Evolutionary conservation across 1,140 invertebrate genomes (phyloP).

Genomic region (Drosophila navojoa): DNA sequence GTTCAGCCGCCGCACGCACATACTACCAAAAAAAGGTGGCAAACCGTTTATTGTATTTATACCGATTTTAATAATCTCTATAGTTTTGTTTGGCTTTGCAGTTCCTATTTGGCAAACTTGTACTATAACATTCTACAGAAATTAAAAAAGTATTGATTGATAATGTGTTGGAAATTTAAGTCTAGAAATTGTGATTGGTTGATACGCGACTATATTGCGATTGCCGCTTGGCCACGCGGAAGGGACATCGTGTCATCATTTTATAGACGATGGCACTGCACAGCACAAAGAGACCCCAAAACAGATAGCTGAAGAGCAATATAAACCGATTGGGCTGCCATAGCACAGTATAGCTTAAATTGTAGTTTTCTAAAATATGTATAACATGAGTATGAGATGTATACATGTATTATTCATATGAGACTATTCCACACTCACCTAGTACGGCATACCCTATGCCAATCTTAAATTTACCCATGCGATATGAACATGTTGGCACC

Average conservation of each 20-base stretch:
- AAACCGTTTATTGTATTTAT: too few relatives aligned
- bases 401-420: background rate
- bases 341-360: constrained; percentile 74
- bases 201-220: constrained; percentile 63
- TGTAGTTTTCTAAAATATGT: constrained; percentile 67
- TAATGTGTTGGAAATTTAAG: constrained; percentile 28
- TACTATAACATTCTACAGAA: constrained; percentile 1
- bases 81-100: background rate
- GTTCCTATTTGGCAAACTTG: background rate
- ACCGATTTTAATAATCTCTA: too few relatives aligned
- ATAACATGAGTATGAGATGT: background rate
- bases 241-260: constrained; percentile 82
- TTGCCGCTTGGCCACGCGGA: constrained; percentile 75
- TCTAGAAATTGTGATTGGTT: constrained; percentile 77
- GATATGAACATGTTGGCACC: constrained; percentile 96
- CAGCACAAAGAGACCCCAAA: constrained; percentile 72
- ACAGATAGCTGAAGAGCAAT: constrained; percentile 66
- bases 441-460: constrained; percentile 93
- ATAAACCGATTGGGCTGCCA: constrained; percentile 79
- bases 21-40: too few relatives aligned
- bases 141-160: constrained; percentile 6
- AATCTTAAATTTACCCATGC: constrained; percentile 94
- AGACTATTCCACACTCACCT: constrained; percentile 86
- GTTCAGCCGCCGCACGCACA: too few relatives aligned
- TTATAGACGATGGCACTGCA: constrained; percentile 70